phyloP scores from a whole-genome alignment of 1,140 invertebrate genomes.

The Ericerus pela region DNA sequence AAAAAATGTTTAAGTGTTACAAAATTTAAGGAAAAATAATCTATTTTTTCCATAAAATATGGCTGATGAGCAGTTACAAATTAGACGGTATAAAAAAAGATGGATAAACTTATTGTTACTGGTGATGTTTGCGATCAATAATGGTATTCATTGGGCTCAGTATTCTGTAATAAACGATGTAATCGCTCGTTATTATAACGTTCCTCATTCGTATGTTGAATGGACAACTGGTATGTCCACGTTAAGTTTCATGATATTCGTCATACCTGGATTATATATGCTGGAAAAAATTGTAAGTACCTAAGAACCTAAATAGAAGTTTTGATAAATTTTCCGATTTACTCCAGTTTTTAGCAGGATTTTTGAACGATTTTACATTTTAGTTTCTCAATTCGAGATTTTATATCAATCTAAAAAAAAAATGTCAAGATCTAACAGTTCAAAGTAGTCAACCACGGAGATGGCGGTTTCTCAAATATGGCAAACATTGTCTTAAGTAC shows the following conservation, averaged over 20 bases:
- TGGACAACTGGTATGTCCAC: background rate
- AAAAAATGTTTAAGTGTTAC: too few relatives aligned
- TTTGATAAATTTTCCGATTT: background rate
- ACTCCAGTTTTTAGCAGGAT: too few relatives aligned
- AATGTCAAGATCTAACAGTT: too few relatives aligned
- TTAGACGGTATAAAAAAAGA: background rate
- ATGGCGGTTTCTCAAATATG: too few relatives aligned
- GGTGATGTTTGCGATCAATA: background rate
- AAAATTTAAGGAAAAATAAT: too few relatives aligned
- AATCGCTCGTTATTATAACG: background rate
- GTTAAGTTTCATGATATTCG: background rate
- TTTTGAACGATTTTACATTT: too few relatives aligned
- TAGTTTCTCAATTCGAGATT: too few relatives aligned
- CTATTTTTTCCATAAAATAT: too few relatives aligned
- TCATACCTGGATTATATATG: background rate
- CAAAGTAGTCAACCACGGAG: too few relatives aligned
- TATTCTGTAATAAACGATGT: background rate
- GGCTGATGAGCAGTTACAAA: too few relatives aligned
- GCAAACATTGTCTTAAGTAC: too few relatives aligned
- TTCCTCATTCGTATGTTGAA: background rate
- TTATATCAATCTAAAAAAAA: too few relatives aligned
- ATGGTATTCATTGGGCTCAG: background rate
- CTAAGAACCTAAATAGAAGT: background rate
- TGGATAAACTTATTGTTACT: background rate
- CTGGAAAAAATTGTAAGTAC: background rate